A percentile compares a stretch with the other conserved stretches of the same genome.
Evolutionary conservation across 2,888 invertebrate genomes (phyloP).

Genomic region (Agriopis marginaria): DNA sequence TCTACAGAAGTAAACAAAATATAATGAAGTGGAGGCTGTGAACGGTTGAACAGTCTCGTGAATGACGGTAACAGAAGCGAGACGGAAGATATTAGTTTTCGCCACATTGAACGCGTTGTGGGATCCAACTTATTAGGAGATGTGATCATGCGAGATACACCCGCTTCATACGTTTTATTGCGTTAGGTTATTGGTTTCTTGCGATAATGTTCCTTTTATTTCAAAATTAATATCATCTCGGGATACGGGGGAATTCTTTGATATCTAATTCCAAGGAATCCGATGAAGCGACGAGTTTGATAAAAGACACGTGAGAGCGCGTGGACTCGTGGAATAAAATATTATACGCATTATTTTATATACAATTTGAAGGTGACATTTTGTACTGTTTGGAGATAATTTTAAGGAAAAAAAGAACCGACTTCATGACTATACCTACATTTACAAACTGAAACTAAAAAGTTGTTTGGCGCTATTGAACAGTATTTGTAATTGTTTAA

Average conservation of each 20-base stretch:
- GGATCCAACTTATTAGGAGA: conserved; percentile 85
- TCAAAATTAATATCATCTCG: conserved; percentile 46
- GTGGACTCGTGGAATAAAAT: neutral
- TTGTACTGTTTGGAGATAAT: neutral
- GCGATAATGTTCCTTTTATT: conserved; percentile 68
- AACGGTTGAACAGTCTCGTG: conserved; percentile 66
- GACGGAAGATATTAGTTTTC: conserved; percentile 75
- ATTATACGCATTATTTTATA: neutral
- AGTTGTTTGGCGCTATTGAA: no score
- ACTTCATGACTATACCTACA: no score
- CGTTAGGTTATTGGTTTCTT: conserved; percentile 70
- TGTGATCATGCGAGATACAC: conserved; percentile 84
- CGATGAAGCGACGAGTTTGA: conserved; percentile 7
- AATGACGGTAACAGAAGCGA: conserved; percentile 65
- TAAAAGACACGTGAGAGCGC: conserved; percentile 8
- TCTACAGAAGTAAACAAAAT: conserved; percentile 41
- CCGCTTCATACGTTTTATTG: conserved; percentile 83
- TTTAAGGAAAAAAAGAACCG: no score
- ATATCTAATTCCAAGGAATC: conserved; percentile 27
- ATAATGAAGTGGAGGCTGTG: conserved; percentile 61
- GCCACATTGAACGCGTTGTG: conserved; percentile 81
- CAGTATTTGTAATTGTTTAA: no score
- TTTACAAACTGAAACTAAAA: no score
- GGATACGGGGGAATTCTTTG: conserved; percentile 23
- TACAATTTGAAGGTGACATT: neutral